Percentiles rank a stretch among this genome's conserved stretches.
Conservation (phyloP, 2,113 vertebrate genomes). For the Oncorhynchus gorbuscha region DNA sequence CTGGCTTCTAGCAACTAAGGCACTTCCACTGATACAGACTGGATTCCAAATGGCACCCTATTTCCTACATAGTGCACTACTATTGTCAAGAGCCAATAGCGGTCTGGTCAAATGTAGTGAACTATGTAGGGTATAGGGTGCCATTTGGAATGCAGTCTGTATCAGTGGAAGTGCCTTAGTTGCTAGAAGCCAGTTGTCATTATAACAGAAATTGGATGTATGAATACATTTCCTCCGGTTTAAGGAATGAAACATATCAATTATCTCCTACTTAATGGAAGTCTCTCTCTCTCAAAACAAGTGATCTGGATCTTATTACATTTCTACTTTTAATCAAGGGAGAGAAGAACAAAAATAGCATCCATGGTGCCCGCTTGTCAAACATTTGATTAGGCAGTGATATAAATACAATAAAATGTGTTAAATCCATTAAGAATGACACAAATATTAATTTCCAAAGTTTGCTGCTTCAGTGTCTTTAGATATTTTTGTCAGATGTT, state of each 20-base stretch:
- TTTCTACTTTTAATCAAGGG: slow-evolving; percentile 36
- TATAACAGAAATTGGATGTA: slow-evolving; percentile 40
- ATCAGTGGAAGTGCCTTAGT: background rate
- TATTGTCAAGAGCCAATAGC: no score
- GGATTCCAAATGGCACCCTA: background rate
- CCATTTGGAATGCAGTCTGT: background rate
- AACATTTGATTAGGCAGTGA: no score
- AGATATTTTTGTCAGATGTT: no score
- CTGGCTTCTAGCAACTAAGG: background rate
- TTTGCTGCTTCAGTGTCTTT: no score
- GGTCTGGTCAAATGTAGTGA: no score
- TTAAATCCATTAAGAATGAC: no score
- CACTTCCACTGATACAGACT: background rate
- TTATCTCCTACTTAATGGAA: slow-evolving; percentile 58
- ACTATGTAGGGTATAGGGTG: no score
- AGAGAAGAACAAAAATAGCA: background rate
- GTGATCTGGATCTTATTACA: slow-evolving; percentile 41
- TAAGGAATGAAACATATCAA: slow-evolving; percentile 62
- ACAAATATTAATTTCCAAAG: no score
- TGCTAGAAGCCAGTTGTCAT: slow-evolving; percentile 34
- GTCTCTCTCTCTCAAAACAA: slow-evolving; percentile 50
- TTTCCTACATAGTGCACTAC: no score
- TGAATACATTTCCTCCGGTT: slow-evolving; percentile 54
- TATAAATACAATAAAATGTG: no score
- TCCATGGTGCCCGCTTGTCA: no score